Evolutionary conservation across 2,113 vertebrate genomes (phyloP).

Genomic region (Menura novaehollandiae): DNA sequence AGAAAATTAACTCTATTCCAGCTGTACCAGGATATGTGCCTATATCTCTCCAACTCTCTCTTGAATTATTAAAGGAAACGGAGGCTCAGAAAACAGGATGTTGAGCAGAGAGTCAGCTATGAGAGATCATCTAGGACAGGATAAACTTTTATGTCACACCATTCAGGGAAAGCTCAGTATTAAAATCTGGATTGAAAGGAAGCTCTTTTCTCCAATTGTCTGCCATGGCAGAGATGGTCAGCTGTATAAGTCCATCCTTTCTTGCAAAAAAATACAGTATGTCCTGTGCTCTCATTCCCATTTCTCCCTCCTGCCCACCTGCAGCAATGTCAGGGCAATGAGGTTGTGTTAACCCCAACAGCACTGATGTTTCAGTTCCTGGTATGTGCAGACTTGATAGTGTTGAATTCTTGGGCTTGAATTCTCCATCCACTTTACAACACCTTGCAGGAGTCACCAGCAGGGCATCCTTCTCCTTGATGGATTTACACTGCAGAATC

Average conservation of each 20-base stretch:
- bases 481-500: background rate
- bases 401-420: background rate
- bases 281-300: background rate
- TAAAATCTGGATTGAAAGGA: background rate
- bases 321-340: background rate
- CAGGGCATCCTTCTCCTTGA: background rate
- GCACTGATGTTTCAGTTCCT: background rate
- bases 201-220: background rate
- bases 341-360: background rate
- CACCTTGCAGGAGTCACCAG: background rate
- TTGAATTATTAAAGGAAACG: background rate
- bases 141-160: background rate
- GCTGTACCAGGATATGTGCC: background rate
- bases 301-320: background rate
- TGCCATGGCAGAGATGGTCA: background rate
- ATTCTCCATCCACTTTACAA: background rate
- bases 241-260: background rate
- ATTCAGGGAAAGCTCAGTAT: background rate
- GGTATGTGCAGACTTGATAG: background rate
- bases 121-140: background rate
- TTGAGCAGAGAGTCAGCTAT: background rate
- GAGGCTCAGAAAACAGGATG: background rate
- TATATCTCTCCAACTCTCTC: background rate
- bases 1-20: background rate
- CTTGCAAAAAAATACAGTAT: background rate